Evolutionary conservation across 2,113 vertebrate genomes (phyloP).

Genomic region (Microcebus lehilahytsara): DNA sequence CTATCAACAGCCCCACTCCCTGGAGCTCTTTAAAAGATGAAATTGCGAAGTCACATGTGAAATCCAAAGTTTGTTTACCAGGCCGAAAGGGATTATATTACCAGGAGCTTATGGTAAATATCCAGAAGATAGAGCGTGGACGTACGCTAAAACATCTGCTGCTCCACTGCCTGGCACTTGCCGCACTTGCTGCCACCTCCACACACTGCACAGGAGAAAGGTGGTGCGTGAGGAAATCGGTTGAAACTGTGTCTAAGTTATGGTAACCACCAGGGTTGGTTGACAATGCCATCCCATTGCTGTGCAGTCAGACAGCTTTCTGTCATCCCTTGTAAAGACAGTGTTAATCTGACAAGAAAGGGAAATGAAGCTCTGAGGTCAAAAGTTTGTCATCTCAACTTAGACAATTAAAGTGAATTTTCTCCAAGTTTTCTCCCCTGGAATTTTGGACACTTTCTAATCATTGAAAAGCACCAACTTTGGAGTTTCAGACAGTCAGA

Average conservation of each 20-base stretch:
- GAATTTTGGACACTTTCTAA: not conserved
- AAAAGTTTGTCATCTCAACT: not conserved
- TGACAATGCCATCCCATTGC: not conserved
- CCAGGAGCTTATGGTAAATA: not conserved
- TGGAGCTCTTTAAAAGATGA: not conserved
- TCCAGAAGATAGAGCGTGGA: not conserved
- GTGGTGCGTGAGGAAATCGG: not conserved
- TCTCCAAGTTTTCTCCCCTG: not conserved
- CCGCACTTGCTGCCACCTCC: not conserved
- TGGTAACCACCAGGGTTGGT: not conserved
- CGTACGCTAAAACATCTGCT: not conserved
- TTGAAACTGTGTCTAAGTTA: not conserved
- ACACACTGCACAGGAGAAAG: not conserved
- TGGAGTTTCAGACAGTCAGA: not conserved
- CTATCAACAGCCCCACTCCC: not conserved
- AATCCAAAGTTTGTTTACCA: not conserved
- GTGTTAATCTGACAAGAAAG: not conserved
- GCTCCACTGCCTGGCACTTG: fast-evolving
- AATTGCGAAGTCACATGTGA: not conserved
- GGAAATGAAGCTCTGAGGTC: not conserved
- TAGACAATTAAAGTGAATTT: not conserved
- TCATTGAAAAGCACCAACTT: not conserved
- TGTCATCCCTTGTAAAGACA: not conserved
- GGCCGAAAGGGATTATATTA: not conserved
- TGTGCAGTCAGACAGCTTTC: not conserved